Percentiles rank a stretch among this genome's conserved stretches.
Evolutionary conservation across 2,888 invertebrate species (phyloP).

Genomic region (Torymus aiolomorphi): DNA sequence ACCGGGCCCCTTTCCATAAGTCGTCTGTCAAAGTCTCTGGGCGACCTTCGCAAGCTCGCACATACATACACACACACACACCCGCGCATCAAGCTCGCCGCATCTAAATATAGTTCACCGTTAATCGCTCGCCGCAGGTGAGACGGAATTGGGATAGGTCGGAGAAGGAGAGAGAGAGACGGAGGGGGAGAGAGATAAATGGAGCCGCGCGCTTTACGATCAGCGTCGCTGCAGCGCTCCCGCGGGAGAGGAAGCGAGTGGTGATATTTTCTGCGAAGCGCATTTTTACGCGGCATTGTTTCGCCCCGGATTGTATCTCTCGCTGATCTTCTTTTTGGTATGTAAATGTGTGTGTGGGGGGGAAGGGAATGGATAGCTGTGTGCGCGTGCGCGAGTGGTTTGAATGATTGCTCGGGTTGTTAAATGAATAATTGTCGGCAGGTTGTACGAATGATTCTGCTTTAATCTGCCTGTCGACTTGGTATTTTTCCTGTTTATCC

Average conservation of each 20-base stretch:
- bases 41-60: background rate
- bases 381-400: background rate
- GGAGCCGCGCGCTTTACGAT: conserved; percentile 20
- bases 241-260: background rate
- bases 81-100: background rate
- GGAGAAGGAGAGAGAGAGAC: no score
- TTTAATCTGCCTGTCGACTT: background rate
- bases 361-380: background rate
- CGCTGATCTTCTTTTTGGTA: background rate
- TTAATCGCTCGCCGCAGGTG: conserved; percentile 50
- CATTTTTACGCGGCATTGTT: no score
- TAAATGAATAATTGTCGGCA: background rate
- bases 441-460: no score
- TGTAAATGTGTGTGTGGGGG: background rate
- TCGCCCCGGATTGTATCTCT: background rate
- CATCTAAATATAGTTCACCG: conserved; percentile 52
- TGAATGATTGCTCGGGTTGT: conserved; percentile 27
- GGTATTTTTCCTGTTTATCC: background rate
- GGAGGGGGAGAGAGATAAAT: conserved; percentile 36
- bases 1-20: conserved; percentile 41
- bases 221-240: background rate
- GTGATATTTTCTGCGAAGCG: conserved; percentile 41
- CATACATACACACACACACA: background rate
- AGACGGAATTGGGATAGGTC: conserved; percentile 54
- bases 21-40: conserved; percentile 45